A percentile compares a stretch with the other conserved stretches of the same genome.
Evolutionary conservation across 35 echinoderm and acorn worm genomes (phyloP).

Genomic region (Strongylocentrotus purpuratus): DNA sequence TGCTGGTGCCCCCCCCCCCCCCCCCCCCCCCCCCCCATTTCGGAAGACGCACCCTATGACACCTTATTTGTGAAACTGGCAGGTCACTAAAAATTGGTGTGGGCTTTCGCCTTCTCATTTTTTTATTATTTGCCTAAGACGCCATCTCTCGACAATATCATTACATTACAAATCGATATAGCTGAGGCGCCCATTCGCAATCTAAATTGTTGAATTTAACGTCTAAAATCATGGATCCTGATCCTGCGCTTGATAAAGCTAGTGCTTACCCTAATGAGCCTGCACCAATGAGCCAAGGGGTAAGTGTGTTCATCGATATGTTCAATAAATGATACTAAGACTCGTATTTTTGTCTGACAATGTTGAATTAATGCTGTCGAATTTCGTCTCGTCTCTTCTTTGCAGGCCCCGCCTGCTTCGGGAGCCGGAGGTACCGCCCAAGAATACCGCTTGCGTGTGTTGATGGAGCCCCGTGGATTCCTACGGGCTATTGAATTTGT

Average conservation of each 20-base stretch:
- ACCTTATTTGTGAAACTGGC: no score
- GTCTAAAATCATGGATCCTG: constrained; percentile 15
- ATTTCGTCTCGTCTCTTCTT: background rate
- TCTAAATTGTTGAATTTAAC: background rate
- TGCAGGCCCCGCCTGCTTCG: constrained; percentile 27
- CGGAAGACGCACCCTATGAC: no score
- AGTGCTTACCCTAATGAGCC: constrained; percentile 14
- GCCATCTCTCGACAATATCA: constrained; percentile 20
- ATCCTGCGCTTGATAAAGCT: constrained; percentile 26
- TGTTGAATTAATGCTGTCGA: background rate
- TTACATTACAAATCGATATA: background rate
- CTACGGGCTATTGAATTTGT: constrained; percentile 82
- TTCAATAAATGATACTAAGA: background rate
- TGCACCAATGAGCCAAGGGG: background rate
- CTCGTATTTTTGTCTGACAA: background rate
- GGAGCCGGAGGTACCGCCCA: background rate
- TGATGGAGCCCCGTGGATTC: constrained; percentile 84
- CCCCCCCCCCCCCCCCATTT: no score
- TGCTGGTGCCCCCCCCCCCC: no score
- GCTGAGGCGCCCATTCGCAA: background rate
- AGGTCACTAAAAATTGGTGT: no score
- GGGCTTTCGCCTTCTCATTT: no score
- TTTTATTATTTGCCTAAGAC: background rate
- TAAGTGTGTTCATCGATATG: background rate
- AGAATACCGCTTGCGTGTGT: constrained; percentile 60